Conservation (phyloP, 1,140 invertebrate genomes). For the Trichoplusia ni region DNA sequence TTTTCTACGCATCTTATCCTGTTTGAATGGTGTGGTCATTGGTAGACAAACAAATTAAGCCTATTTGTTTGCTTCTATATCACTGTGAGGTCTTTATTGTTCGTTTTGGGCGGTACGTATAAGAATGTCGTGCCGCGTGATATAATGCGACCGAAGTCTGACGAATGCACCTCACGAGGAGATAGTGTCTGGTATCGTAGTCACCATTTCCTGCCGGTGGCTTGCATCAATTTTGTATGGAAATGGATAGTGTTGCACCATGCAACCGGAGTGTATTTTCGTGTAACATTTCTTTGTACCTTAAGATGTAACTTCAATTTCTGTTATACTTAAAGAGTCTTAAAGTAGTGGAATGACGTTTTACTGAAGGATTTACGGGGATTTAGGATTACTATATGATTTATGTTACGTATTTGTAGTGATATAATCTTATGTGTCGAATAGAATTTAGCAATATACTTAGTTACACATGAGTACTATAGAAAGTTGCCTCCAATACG, state of each 20-base stretch:
- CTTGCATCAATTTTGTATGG: slow-evolving; percentile 53
- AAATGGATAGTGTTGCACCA: slow-evolving; percentile 45
- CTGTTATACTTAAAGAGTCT: too few relatives aligned
- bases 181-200: slow-evolving; percentile 47
- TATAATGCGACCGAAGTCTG: slow-evolving; percentile 32
- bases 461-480: too few relatives aligned
- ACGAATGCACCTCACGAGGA: slow-evolving; percentile 39
- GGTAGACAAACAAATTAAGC: not conserved
- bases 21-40: slow-evolving; percentile 3
- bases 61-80: slow-evolving; percentile 13
- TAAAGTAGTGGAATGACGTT: too few relatives aligned
- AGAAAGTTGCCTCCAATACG: too few relatives aligned
- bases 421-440: too few relatives aligned
- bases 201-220: slow-evolving; percentile 49
- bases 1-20: not conserved
- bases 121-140: slow-evolving; percentile 28
- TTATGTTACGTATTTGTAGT: too few relatives aligned
- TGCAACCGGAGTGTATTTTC: slow-evolving; percentile 27
- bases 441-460: too few relatives aligned
- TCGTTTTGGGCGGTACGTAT: slow-evolving; percentile 3
- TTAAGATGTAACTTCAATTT: not conserved
- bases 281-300: not conserved
- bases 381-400: too few relatives aligned
- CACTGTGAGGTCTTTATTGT: not conserved
- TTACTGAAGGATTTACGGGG: too few relatives aligned